Evolutionary conservation across 1,140 invertebrate species (phyloP).

Genomic region (Drosophila malerkotliana): DNA sequence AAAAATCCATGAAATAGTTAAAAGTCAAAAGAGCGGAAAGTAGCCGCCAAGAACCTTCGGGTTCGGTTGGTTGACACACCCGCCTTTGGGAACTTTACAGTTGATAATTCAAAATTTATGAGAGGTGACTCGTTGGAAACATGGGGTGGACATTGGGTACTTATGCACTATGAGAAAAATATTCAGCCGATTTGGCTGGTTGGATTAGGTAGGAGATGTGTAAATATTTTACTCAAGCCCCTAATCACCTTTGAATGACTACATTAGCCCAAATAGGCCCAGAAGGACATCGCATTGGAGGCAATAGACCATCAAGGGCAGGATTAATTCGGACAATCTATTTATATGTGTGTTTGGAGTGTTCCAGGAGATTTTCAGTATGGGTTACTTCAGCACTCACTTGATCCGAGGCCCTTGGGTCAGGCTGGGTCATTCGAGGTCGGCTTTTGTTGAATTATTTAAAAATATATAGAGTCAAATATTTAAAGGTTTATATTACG

Average conservation of each 20-base stretch:
- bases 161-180: constrained; percentile 35
- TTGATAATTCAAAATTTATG: constrained; percentile 68
- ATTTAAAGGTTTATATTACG: too few species aligned
- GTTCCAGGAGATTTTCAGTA: constrained; percentile 5
- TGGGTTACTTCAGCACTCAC: background rate
- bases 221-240: constrained; percentile 62
- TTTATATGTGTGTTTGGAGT: constrained; percentile 33
- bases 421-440: too few species aligned
- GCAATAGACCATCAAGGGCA: constrained; percentile 33
- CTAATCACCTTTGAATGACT: constrained; percentile 66
- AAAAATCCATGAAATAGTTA: constrained; percentile 58
- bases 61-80: constrained; percentile 27
- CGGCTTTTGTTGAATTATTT: too few species aligned
- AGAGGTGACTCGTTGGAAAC: constrained; percentile 4
- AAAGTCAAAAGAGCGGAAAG: constrained; percentile 12
- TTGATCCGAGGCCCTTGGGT: background rate
- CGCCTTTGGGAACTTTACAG: constrained; percentile 68
- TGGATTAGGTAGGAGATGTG: constrained; percentile 21
- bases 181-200: background rate
- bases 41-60: constrained; percentile 13
- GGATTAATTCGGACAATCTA: constrained; percentile 21
- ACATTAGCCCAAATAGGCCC: constrained; percentile 53
- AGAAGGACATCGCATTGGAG: constrained; percentile 27
- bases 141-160: constrained; percentile 13
- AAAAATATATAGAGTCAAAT: too few species aligned